Evolutionary conservation across 1,140 invertebrate species (phyloP).

Genomic region (honey bee (Apis mellifera)): DNA sequence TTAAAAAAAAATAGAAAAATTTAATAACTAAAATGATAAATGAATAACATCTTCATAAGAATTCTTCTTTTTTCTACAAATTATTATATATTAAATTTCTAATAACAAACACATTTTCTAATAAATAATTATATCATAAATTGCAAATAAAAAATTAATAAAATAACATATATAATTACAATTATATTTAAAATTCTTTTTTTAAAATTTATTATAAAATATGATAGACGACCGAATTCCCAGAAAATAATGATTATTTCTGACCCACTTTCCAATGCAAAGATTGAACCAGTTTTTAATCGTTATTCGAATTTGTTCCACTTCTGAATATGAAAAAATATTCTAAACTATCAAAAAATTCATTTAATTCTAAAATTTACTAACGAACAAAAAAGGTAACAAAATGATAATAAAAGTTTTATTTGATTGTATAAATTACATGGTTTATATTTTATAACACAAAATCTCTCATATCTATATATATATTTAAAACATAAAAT

Average conservation of each 20-base stretch:
- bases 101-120: not conserved
- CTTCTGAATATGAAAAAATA: slow-evolving; percentile 16
- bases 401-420: slow-evolving; percentile 16
- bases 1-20: not conserved
- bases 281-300: slow-evolving; percentile 36
- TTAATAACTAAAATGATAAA: not conserved
- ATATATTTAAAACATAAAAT: not conserved
- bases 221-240: slow-evolving; percentile 35
- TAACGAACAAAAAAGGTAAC: not conserved
- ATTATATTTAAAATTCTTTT: not conserved
- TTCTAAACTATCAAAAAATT: not conserved
- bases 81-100: not conserved
- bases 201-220: not conserved
- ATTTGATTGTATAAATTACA: slow-evolving; percentile 37
- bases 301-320: slow-evolving; percentile 41
- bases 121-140: not conserved
- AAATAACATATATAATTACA: not conserved
- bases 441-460: not conserved
- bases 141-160: no score
- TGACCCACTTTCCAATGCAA: slow-evolving; percentile 18
- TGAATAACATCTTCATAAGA: not conserved
- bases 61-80: not conserved
- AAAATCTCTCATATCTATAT: not conserved
- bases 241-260: slow-evolving; percentile 30
- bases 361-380: not conserved